phyloP scores from a whole-genome alignment of 2,797 vertebrate species.

The Eleutherodactylus coqui region DNA sequence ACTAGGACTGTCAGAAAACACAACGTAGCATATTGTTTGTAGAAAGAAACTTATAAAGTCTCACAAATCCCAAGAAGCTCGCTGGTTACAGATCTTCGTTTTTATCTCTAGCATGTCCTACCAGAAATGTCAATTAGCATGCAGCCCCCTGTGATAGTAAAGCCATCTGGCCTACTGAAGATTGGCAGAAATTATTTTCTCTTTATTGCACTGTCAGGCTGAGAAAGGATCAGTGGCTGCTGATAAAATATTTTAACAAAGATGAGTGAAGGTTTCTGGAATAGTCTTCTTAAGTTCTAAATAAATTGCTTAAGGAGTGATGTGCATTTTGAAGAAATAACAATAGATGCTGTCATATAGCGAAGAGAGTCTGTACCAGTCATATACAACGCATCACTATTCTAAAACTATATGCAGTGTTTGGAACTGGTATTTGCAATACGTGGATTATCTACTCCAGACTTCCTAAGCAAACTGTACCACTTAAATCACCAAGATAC shows the following conservation, averaged over 20 bases:
- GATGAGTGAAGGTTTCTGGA: conserved; percentile 8
- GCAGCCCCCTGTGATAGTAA: conserved; percentile 25
- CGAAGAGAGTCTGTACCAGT: neutral
- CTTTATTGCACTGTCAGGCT: conserved; percentile 18
- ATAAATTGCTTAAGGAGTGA: conserved; percentile 14
- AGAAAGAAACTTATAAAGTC: neutral
- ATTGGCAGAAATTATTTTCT: conserved; percentile 38
- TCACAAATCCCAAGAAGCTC: conserved; percentile 20
- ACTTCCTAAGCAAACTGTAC: neutral
- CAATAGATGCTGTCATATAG: neutral
- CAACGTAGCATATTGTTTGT: neutral
- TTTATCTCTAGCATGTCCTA: conserved; percentile 10
- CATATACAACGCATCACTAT: neutral
- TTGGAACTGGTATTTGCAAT: neutral
- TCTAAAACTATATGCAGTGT: neutral
- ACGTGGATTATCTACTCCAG: neutral
- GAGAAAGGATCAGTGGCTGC: conserved; percentile 21
- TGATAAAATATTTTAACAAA: conserved; percentile 49
- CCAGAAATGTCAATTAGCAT: conserved; percentile 53
- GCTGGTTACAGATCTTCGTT: conserved; percentile 20
- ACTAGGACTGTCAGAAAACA: neutral
- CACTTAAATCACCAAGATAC: neutral
- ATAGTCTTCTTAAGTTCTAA: neutral
- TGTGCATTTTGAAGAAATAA: neutral
- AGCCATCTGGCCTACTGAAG: conserved; percentile 48